These are phyloP conservation scores for Drosophila pseudoananassae DNA, from an alignment of 1,140 invertebrate genomes.

Conservation along the genomic window DNA sequence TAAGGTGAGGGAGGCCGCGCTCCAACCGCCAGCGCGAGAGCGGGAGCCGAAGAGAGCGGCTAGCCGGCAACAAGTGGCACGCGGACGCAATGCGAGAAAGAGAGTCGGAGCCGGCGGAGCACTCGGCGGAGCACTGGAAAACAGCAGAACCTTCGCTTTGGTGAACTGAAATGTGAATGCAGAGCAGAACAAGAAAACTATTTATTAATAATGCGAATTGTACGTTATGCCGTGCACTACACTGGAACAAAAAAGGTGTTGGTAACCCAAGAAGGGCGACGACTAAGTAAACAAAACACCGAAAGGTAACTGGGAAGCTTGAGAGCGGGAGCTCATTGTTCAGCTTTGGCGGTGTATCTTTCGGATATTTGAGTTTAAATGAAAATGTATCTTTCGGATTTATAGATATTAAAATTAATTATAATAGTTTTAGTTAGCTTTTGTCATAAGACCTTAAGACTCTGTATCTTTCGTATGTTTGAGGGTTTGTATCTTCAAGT, in stretches of 20 bases:
- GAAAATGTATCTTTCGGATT: background rate
- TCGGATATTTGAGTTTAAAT: background rate
- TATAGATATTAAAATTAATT: no score
- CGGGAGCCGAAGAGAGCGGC: background rate
- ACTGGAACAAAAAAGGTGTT: background rate
- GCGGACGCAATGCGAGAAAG: constrained; percentile 12
- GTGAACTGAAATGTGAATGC: constrained; percentile 74
- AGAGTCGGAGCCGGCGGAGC: background rate
- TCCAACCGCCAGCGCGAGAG: background rate
- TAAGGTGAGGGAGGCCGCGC: background rate
- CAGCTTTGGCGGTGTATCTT: background rate
- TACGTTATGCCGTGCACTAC: background rate
- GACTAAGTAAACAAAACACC: background rate
- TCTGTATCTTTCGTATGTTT: no score
- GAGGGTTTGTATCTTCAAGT: no score
- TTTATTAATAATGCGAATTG: constrained; percentile 77
- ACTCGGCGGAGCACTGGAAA: constrained; percentile 9
- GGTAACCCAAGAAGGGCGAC: background rate
- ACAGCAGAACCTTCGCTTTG: constrained; percentile 35
- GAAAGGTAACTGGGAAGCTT: background rate
- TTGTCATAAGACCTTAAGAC: no score
- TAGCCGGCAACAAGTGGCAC: constrained; percentile 43
- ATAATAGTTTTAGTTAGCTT: no score
- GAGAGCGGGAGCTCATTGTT: no score
- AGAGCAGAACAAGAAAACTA: constrained; percentile 78